These are phyloP conservation scores for Myotis davidii DNA, from an alignment of 2,113 vertebrate genomes.

Conservation along the genomic window DNA sequence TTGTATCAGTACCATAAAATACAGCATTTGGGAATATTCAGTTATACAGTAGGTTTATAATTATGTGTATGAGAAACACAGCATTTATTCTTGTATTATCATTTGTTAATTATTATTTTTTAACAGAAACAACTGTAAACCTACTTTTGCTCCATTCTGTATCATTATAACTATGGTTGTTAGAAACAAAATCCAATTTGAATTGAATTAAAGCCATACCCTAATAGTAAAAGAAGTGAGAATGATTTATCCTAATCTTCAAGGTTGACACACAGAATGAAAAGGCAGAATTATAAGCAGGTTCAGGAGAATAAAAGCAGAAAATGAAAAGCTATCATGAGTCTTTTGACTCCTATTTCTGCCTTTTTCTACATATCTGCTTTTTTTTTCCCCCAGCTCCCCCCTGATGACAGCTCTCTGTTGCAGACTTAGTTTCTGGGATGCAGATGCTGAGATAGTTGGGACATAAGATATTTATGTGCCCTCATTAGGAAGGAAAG, in stretches of 20 bases:
- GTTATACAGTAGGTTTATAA: not conserved
- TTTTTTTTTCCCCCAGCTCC: not conserved
- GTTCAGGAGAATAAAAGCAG: not conserved
- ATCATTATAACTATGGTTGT: not conserved
- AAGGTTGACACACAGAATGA: not conserved
- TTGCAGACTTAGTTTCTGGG: not conserved
- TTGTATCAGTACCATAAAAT: not conserved
- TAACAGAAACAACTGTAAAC: not conserved
- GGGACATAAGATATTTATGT: not conserved
- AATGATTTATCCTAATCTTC: not conserved
- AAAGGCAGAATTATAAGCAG: not conserved
- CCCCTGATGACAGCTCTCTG: not conserved
- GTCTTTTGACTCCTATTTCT: not conserved
- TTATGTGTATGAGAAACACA: not conserved
- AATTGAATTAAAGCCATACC: conserved; percentile 38
- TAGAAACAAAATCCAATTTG: conserved; percentile 2
- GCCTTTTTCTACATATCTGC: not conserved
- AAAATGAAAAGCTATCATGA: not conserved
- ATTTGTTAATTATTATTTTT: not conserved
- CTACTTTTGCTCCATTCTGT: not conserved
- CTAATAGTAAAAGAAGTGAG: not conserved
- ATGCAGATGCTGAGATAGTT: not conserved
- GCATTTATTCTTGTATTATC: not conserved
- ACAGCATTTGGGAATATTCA: not conserved
- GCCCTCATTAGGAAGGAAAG: not conserved